Evolutionary conservation across 2,888 invertebrate genomes (phyloP).

Genomic region (Isotomurus palustris): DNA sequence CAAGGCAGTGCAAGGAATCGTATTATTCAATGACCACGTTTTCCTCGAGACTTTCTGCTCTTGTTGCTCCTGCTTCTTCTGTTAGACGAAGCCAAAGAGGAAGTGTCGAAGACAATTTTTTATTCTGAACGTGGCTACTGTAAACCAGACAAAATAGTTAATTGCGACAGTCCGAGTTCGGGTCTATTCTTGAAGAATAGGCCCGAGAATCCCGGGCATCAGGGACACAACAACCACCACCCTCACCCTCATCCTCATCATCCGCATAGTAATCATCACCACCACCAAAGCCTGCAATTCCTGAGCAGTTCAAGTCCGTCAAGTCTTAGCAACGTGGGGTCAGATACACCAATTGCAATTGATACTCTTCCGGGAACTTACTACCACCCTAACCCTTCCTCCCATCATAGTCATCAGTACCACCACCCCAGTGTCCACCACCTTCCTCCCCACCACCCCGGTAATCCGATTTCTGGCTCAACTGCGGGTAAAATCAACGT

Average conservation of each 20-base stretch:
- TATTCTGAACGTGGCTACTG: too few species aligned
- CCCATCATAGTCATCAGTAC: conserved; percentile 15
- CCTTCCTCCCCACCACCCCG: conserved; percentile 11
- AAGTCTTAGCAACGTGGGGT: conserved; percentile 19
- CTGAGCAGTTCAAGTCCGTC: too few species aligned
- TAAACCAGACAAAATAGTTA: conserved; percentile 39
- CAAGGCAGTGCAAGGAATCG: too few species aligned
- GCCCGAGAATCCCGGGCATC: conserved; percentile 33
- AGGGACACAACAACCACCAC: conserved; percentile 12
- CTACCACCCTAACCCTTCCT: conserved; percentile 7
- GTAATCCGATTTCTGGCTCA: background rate
- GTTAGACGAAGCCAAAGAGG: too few species aligned
- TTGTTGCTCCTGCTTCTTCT: too few species aligned
- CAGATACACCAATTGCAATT: conserved; percentile 12
- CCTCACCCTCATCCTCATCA: background rate
- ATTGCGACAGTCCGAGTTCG: conserved; percentile 41
- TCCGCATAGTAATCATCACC: conserved; percentile 12
- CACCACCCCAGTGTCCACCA: conserved; percentile 17
- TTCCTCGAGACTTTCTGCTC: too few species aligned
- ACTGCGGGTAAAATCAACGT: conserved; percentile 30
- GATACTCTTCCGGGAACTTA: conserved; percentile 12
- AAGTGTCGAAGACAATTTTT: too few species aligned
- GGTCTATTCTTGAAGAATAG: conserved; percentile 45
- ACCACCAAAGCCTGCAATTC: conserved; percentile 18
- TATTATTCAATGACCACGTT: too few species aligned